phyloP scores from a whole-genome alignment of 2,888 invertebrate genomes.

The Nemoura dubitans region DNA sequence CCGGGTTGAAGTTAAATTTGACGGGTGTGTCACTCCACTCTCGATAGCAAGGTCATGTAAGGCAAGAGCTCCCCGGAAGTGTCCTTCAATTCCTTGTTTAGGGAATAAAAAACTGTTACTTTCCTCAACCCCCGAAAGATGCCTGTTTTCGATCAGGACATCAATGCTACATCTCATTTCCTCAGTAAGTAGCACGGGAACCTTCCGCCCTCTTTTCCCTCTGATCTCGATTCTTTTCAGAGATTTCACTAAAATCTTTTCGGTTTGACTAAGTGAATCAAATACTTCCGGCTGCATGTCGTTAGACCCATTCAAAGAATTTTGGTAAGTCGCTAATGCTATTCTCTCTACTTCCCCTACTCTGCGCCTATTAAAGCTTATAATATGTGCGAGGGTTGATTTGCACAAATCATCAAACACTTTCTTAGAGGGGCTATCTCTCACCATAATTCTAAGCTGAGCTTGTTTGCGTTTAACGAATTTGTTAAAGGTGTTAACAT shows the following conservation, averaged over 20 bases:
- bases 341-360: constrained; percentile 53
- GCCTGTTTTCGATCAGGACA: constrained; percentile 47
- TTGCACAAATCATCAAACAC: not conserved
- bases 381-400: constrained; percentile 51
- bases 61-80: constrained; percentile 20
- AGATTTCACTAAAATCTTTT: constrained; percentile 53
- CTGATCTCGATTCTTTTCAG: constrained; percentile 53
- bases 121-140: not conserved
- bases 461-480: constrained; percentile 42
- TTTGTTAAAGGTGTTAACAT: constrained; percentile 18
- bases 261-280: constrained; percentile 50
- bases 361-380: constrained; percentile 53
- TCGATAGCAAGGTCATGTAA: constrained; percentile 18
- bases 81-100: constrained; percentile 3
- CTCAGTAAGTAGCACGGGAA: constrained; percentile 52
- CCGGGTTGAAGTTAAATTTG: constrained; percentile 36
- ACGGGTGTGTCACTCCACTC: constrained; percentile 23
- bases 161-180: constrained; percentile 53
- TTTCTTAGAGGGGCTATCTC: constrained; percentile 41
- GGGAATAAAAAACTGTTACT: not conserved
- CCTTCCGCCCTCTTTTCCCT: too few relatives aligned
- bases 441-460: constrained; percentile 40
- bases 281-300: constrained; percentile 52
- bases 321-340: constrained; percentile 51
- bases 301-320: not conserved